Base-by-base conservation (phyloP, 2,113 vertebrate species). In the Cephalopholis sonnerati region DNA sequence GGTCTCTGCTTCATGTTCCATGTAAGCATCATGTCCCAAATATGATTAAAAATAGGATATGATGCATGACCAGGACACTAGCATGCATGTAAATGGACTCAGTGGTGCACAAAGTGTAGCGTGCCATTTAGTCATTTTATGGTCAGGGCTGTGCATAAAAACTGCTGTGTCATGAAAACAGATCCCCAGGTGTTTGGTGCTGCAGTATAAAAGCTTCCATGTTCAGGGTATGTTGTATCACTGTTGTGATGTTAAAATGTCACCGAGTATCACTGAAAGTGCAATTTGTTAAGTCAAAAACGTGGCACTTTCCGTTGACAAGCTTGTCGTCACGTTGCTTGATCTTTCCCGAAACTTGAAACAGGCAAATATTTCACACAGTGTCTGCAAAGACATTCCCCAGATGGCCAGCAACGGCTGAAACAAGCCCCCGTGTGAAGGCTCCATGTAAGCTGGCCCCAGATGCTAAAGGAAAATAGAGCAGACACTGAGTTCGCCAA, bases 381-480 rank as follows among this genome's bases (percentile, higher is more conserved):
- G 12, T 55, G 48, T 62, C 64, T 80, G 65, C 25, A 41, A 22
- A 78, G 64, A 57, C 39, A 58, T 59, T 75, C 57, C 64, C 57
- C 77, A 77, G 55, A 51, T 72, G 63, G 68, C 57, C 55, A 1
- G 61, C 12, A 6, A n/a, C 17, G 55, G 29, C 58, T 72, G 74
- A 81, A 81, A 66, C 50, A 20, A 58, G 76, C 39, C 70, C 25
- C 57, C 3, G 39, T 77, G 75, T 75, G 63, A 75, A 68, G 39
- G 16, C 58, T 75, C 65, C 25, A 3, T 72, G 81, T 74, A 58
- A 77, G 46, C 63, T 54, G 63, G 39, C 53, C 59, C 62, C 66
- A 81, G 54, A 82, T 53, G 79, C 32, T 32, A 44, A 79, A 70
- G 59, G 72, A 86, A 89, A 89, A 83, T 6, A 84, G 70, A 78